phyloP scores from a whole-genome alignment of 2,113 vertebrate species.

The Pseudorectes ferrugineus region DNA sequence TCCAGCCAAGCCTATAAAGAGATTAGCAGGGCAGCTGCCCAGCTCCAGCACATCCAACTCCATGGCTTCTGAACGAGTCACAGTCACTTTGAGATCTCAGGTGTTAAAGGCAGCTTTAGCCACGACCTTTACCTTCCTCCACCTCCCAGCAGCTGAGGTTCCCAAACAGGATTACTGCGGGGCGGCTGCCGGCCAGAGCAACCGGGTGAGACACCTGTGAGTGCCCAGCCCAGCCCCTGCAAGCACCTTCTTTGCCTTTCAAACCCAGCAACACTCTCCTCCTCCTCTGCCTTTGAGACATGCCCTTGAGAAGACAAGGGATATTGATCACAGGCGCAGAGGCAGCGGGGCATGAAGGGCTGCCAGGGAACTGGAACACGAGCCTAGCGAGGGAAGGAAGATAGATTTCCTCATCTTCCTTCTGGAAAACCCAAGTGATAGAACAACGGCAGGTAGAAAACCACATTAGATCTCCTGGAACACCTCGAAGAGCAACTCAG shows the following conservation, averaged over 20 bases:
- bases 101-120: not conserved
- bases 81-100: not conserved
- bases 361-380: not conserved
- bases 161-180: not conserved
- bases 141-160: not conserved
- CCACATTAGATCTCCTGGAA: not conserved
- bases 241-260: not conserved
- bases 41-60: not conserved
- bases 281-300: not conserved
- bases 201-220: accelerated
- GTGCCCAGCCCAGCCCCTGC: not conserved
- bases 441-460: not conserved
- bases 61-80: accelerated
- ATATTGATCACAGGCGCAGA: not conserved
- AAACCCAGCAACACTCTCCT: not conserved
- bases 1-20: not conserved
- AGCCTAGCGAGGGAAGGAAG: not conserved
- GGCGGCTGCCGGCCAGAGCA: accelerated
- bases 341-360: not conserved
- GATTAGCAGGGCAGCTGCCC: not conserved
- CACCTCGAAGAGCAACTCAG: not conserved
- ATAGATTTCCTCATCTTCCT: not conserved
- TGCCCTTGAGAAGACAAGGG: not conserved
- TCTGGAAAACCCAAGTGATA: not conserved
- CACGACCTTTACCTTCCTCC: not conserved